These are phyloP conservation scores for Guaruba guarouba DNA, from an alignment of 2,113 vertebrate genomes.

Conservation along the genomic window DNA sequence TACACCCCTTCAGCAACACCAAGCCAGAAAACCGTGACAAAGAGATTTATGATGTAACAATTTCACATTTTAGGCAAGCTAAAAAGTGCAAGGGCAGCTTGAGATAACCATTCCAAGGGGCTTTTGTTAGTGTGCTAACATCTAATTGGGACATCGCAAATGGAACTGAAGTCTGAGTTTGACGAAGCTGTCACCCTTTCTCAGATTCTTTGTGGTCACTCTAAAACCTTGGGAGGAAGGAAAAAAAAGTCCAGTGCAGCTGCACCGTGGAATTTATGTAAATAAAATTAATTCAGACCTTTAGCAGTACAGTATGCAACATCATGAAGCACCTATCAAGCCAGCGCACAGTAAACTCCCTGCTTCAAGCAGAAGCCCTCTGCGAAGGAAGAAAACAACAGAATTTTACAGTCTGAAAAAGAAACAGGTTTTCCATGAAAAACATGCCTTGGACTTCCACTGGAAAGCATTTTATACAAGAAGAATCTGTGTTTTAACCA, in stretches of 20 bases:
- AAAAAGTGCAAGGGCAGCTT: neutral
- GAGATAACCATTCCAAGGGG: neutral
- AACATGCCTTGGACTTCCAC: neutral
- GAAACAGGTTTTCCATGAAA: neutral
- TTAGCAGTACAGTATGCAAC: neutral
- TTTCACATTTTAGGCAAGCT: neutral
- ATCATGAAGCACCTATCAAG: neutral
- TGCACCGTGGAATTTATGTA: slow-evolving; percentile 18
- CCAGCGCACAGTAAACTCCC: neutral
- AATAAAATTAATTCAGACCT: slow-evolving; percentile 12
- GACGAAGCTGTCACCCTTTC: slow-evolving; percentile 14
- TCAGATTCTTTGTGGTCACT: slow-evolving; percentile 13
- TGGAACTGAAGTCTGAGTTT: neutral
- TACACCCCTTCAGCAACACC: neutral
- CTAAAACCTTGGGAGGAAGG: neutral
- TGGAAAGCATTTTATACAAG: neutral
- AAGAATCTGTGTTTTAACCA: neutral
- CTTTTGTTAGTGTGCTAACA: neutral
- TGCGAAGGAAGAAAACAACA: neutral
- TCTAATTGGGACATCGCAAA: neutral
- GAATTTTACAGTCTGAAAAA: neutral
- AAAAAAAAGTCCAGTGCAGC: neutral
- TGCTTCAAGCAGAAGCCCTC: neutral
- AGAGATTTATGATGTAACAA: neutral
- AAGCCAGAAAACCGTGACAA: neutral